Evolutionary conservation across 2,888 invertebrate genomes (phyloP).

Genomic region (Platerodrilus igneus): DNA sequence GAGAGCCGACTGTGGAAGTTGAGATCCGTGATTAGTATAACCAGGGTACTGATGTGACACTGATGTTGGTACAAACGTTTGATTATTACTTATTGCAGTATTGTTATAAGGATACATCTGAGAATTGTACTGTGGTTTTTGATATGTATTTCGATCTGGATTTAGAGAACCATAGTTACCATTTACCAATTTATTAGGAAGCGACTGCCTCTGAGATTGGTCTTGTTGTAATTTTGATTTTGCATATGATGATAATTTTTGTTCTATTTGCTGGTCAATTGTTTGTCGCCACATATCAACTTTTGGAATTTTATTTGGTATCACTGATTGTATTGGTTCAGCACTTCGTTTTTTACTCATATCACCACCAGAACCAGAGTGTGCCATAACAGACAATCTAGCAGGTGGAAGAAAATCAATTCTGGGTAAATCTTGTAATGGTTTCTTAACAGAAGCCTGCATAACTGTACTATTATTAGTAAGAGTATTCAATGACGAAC

Average conservation of each 20-base stretch:
- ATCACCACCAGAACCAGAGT: conserved; percentile 28
- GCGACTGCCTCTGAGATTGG: conserved; percentile 25
- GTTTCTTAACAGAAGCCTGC: conserved; percentile 20
- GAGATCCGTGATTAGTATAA: conserved; percentile 31
- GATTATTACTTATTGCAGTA: conserved; percentile 35
- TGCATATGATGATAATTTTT: conserved; percentile 48
- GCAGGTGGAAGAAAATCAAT: conserved; percentile 36
- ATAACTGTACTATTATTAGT: conserved; percentile 16
- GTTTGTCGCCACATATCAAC: conserved; percentile 52
- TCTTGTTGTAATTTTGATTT: conserved; percentile 26
- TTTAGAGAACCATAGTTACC: conserved; percentile 27
- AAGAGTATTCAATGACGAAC: no score
- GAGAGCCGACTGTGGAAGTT: conserved; percentile 24
- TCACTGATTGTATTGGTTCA: conserved; percentile 38
- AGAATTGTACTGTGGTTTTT: conserved; percentile 34
- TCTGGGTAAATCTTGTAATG: conserved; percentile 32
- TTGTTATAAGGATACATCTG: conserved; percentile 27
- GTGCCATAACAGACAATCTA: conserved; percentile 28
- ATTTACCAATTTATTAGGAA: conserved; percentile 30
- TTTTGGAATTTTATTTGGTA: conserved; percentile 50
- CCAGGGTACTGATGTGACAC: conserved; percentile 39
- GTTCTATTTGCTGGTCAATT: conserved; percentile 55
- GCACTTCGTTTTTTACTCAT: conserved; percentile 42
- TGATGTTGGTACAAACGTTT: conserved; percentile 42
- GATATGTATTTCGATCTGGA: conserved; percentile 35